These are phyloP conservation scores for Merluccius polli DNA, from an alignment of 2,797 vertebrate species.

Conservation along the genomic window DNA sequence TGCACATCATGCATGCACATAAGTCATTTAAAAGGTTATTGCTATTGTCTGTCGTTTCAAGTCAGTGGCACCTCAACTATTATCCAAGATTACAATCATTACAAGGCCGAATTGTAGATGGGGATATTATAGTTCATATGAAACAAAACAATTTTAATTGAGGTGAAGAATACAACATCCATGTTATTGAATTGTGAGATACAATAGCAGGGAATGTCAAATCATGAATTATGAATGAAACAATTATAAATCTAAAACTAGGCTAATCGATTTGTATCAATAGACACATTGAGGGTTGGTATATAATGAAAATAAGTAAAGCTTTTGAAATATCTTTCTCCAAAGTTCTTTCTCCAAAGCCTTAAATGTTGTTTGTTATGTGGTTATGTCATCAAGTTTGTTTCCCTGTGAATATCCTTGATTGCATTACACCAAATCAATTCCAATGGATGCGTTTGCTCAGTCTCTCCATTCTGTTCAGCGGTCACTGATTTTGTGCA, in stretches of 20 bases:
- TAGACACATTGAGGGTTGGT: background rate
- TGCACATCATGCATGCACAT: background rate
- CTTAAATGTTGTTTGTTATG: background rate
- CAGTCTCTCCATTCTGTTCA: constrained; percentile 27
- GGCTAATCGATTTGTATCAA: background rate
- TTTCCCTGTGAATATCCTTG: constrained; percentile 38
- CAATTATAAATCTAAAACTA: background rate
- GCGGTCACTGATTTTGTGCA: constrained; percentile 16
- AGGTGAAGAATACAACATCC: background rate
- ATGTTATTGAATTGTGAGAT: background rate
- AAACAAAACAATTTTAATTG: background rate
- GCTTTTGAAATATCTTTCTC: background rate
- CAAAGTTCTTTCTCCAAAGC: background rate
- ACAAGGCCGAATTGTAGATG: background rate
- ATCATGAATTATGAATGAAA: background rate
- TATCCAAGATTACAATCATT: background rate
- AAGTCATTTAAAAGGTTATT: background rate
- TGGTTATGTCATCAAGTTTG: constrained; percentile 17
- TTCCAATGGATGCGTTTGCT: constrained; percentile 21
- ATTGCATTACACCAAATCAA: constrained; percentile 35
- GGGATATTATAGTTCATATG: background rate
- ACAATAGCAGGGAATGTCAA: background rate
- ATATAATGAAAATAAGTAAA: background rate
- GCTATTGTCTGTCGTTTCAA: background rate
- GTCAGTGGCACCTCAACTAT: background rate